A percentile compares a stretch with the other conserved stretches of the same genome.
These are phyloP conservation scores for Dynastes tityus DNA, from an alignment of 2,888 invertebrate species.

Conservation along the genomic window DNA sequence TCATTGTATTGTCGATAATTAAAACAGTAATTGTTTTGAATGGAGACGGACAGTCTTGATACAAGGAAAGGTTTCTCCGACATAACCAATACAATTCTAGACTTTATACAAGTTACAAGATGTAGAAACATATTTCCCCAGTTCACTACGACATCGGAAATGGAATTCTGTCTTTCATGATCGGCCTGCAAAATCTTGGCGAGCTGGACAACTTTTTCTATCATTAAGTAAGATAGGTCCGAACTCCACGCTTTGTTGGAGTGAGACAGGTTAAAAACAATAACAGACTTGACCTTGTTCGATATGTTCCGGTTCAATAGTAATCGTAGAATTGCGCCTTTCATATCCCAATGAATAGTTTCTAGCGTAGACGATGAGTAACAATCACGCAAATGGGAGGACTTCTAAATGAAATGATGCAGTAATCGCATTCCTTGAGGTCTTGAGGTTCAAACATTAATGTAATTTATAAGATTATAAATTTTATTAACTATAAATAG, in stretches of 20 bases:
- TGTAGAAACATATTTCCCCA: conserved; percentile 25
- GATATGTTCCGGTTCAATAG: conserved; percentile 30
- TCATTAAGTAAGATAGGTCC: background rate
- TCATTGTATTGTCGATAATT: too few species aligned
- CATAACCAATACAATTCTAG: background rate
- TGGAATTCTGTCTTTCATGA: background rate
- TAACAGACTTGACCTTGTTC: conserved; percentile 49
- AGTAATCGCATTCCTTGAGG: too few species aligned
- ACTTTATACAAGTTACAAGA: background rate
- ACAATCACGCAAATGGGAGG: background rate
- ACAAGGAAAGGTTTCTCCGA: too few species aligned
- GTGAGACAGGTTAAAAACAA: conserved; percentile 35
- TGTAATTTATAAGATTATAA: too few species aligned
- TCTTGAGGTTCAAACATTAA: too few species aligned
- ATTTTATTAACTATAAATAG: too few species aligned
- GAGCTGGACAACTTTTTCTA: conserved; percentile 16
- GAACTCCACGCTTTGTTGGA: background rate
- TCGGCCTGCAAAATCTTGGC: background rate
- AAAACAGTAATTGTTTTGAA: too few species aligned
- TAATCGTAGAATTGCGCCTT: conserved; percentile 13
- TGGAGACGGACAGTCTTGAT: too few species aligned
- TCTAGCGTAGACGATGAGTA: background rate
- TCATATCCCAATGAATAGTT: background rate
- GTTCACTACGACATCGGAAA: background rate
- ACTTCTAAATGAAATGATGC: background rate